Evolutionary conservation across 1,140 invertebrate species (phyloP).

Genomic region (Agraylea sexmaculata): DNA sequence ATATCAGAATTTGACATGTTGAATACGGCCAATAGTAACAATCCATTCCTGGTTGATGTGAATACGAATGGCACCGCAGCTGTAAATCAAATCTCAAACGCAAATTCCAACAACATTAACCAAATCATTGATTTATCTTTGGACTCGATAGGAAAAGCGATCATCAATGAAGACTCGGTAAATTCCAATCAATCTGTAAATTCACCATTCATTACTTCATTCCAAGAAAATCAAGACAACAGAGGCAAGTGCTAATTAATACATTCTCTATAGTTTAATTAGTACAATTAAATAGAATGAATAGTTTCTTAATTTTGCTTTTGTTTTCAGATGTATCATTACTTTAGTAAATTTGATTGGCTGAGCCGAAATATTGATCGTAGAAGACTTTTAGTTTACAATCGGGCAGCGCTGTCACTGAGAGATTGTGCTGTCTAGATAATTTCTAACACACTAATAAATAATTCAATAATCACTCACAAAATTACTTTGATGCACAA

Average conservation of each 20-base stretch:
- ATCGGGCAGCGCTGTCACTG: conserved; percentile 5
- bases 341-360: conserved; percentile 13
- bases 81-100: conserved; percentile 1
- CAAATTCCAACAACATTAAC: conserved; percentile 5
- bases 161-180: conserved; percentile 33
- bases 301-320: too few species aligned
- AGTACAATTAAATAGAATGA: too few species aligned
- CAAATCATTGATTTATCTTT: conserved; percentile 23
- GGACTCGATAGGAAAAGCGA: conserved; percentile 23
- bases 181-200: conserved; percentile 33
- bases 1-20: conserved; percentile 44
- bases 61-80: conserved; percentile 20
- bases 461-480: too few species aligned
- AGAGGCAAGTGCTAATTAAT: conserved; percentile 14
- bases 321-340: conserved; percentile 20
- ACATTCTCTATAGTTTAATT: too few species aligned
- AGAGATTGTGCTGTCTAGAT: conserved; percentile 4
- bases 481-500: too few species aligned
- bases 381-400: conserved; percentile 19
- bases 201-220: conserved; percentile 22
- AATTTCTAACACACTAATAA: conserved; percentile 18
- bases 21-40: conserved; percentile 44
- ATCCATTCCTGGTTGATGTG: conserved; percentile 32
- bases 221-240: conserved; percentile 23
- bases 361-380: conserved; percentile 9